Evolutionary conservation across 2,113 vertebrate genomes (phyloP), one percentile per base, ranked within the genome.

Genomic region (Cichladusa arquata): DNA sequence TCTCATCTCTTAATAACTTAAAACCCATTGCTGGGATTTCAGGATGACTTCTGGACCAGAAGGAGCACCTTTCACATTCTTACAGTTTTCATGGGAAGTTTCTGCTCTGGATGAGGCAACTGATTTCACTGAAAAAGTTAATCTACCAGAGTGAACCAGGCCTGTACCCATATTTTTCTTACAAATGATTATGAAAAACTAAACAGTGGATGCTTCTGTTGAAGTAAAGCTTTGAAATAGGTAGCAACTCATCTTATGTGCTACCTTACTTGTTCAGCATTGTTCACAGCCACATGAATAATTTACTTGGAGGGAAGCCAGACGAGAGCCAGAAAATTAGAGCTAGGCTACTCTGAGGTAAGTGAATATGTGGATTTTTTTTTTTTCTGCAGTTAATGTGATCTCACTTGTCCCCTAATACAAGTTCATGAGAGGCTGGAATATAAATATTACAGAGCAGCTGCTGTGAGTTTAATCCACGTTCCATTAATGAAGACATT

Each of bases 401-500:
- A 90, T 94, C 82, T 94, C 81, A 90, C 31, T 95, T 93, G 92
- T 94, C 81, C 81, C 71, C 62, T 94, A 77, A 93, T 80, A 88
- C 88, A 94, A 77, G 79, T 80, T 96, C 81, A 56, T 48, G 70
- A 92, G 58, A 90, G 31, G 28, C 4, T 96, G 81, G 26, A 96
- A 90, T 88, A 95, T 85, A 96, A 92, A 90, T 91, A 87, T 69
- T 93, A 67, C 34, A 76, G 54, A 87, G 36, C 90, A 96, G 85
- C 92, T 94, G 90, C 79, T 94, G 62, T 90, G 79, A 91, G 70
- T 92, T 82, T 95, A 94, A 92, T 93, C 78, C 66, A 65, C 0
- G 0, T 90, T 90, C 92, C 95, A 92, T 88, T 95, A 95, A 95
- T 88, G 85, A 92, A 91, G 78, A 53, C 33, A 76, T 79, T 93